Conservation (phyloP, 2,113 vertebrate species). For the Calyptommatus sinebrachiatus region DNA sequence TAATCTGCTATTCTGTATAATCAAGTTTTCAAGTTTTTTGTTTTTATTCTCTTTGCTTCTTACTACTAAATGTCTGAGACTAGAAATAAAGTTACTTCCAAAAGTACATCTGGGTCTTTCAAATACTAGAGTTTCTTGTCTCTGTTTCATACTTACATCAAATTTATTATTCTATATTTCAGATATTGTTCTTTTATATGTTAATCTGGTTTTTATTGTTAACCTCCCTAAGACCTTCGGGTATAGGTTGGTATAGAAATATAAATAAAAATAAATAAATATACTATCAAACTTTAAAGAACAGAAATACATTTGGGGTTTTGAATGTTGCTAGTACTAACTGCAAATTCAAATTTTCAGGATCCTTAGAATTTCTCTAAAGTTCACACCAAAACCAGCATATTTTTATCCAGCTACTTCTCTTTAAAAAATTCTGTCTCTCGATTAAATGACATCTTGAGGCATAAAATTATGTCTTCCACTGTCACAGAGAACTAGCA, state of each 20-base stretch:
- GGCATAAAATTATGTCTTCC: too few relatives aligned
- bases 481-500: too few relatives aligned
- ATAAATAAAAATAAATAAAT: too few relatives aligned
- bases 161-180: neutral
- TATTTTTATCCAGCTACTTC: neutral
- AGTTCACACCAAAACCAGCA: neutral
- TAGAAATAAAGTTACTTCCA: neutral
- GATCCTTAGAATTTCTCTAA: neutral
- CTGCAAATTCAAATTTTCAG: neutral
- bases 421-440: neutral
- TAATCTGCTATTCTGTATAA: neutral
- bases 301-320: neutral
- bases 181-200: too few relatives aligned
- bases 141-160: neutral
- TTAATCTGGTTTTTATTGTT: too few relatives aligned
- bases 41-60: neutral
- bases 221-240: too few relatives aligned
- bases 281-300: neutral
- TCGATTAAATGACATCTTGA: neutral
- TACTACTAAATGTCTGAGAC: neutral
- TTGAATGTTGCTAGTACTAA: neutral
- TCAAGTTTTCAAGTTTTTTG: neutral
- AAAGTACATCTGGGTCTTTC: too few relatives aligned
- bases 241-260: too few relatives aligned
- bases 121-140: too few relatives aligned